Base-by-base conservation (phyloP, 2,113 vertebrate species). In the Oreochromis tanganicae region DNA sequence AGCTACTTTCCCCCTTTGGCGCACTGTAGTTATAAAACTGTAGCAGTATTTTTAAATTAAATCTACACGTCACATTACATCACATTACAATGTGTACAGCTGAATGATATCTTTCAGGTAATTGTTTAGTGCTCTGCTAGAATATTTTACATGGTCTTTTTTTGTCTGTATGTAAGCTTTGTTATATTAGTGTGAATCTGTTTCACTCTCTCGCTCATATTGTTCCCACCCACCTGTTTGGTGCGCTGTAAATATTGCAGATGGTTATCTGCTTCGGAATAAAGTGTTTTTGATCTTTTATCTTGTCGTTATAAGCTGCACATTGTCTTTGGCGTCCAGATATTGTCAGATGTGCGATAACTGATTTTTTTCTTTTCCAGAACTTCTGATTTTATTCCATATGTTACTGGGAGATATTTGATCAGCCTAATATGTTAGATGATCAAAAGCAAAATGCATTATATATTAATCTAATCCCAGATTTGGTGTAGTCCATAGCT, bases 391-490 rank as follows among this genome's bases (percentile, higher is more conserved):
- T 78, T 87, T 19, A 13, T n/a, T 63, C 66, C 19, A 16, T 13
- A 29, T 56, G 24, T 32, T 50, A 50, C 32, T 8, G 16, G 8
- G 32, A 84, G 38, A 79, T 71, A 80, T 78, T 87, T 82, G 50
- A 84, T 84, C n/a, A 66, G 38, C 83, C 21, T 84, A 88, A 89
- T 71, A 78, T 81, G 71, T 36, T 11, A 61, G 34, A 36, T 83
- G 87, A 83, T 83, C 87, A 85, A 50, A 82, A 84, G 48, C 38
- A 89, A 86, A 84, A 89, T 73, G 38, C 56, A 91, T 93, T 91
- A 83, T 87, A 79, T 63, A 73, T 63, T 90, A 85, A 94, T 93
- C 87, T 94, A 95, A 96, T 96, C 93, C 94, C 90, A 94, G 92
- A 95, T 95, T 95, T 95, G 84, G 82, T 38, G n/a, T 80, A 59